Evolutionary conservation across 2,888 invertebrate species (phyloP).

Genomic region (Drosophila anomelani): DNA sequence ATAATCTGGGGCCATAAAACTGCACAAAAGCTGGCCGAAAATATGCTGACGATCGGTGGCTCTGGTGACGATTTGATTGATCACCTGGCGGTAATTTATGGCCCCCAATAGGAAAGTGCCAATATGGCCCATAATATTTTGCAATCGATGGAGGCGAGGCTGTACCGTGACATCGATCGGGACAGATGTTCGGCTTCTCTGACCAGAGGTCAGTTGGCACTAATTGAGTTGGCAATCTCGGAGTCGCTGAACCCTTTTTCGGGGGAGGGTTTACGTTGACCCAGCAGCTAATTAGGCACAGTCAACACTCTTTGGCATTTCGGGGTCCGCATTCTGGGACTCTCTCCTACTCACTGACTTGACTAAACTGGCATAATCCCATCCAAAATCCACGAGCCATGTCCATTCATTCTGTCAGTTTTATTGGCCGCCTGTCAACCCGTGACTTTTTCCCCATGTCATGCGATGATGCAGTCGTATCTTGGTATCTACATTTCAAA

Average conservation of each 20-base stretch:
- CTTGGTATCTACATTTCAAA: conserved; percentile 44
- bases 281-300: conserved; percentile 46
- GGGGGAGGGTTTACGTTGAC: conserved; percentile 44
- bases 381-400: conserved; percentile 72
- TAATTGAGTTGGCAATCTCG: conserved; percentile 64
- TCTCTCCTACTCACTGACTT: conserved; percentile 73
- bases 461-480: conserved; percentile 73
- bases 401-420: conserved; percentile 83
- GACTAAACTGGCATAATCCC: conserved; percentile 82
- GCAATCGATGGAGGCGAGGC: conserved; percentile 18
- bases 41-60: conserved; percentile 49
- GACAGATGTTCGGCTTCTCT: conserved; percentile 37
- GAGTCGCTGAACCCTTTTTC: conserved; percentile 45
- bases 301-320: conserved; percentile 42
- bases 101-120: conserved; percentile 22
- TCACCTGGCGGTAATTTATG: conserved; percentile 59
- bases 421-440: conserved; percentile 78
- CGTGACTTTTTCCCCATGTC: conserved; percentile 75
- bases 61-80: conserved; percentile 72
- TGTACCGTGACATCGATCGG: background rate
- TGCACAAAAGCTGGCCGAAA: conserved; percentile 36
- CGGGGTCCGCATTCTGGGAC: background rate
- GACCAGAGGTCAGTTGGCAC: conserved; percentile 58
- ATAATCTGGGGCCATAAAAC: conserved; percentile 62
- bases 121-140: conserved; percentile 26